Evolutionary conservation across 64 coral and sea anemone species (phyloP), one percentile per base, ranked within the genome.

Genomic region (Catalaphyllia jardinei): DNA sequence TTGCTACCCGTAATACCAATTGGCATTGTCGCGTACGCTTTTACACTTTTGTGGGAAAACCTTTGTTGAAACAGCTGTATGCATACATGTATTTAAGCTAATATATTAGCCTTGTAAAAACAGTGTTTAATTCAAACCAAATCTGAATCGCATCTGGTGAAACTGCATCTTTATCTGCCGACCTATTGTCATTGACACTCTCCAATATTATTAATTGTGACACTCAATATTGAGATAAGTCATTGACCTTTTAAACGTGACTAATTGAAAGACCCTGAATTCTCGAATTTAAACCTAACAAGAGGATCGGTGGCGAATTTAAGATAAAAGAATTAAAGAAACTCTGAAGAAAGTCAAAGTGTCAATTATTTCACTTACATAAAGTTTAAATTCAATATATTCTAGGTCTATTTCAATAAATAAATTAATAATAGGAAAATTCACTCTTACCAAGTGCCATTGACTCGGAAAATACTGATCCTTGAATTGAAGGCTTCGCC

Each of bases 401-500:
- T 80, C 31, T 22, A 19, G 33, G 50, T 55, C 65, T 69, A 25
- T 69, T 69, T 69, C 49, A 31, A 80, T 46, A 62, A 33, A 90
- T 38, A 74, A 89, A 98, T 94, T 89, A 92, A 92, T 94, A 63
- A 93, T 91, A 74, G 33, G 89, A 64, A 67, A 77, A 25, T 71
- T 77, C 72, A 60, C 54, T 88, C 94, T 64, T 91, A 98, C 96
- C 97, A 99, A 99, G 84, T 99, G 97, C 97, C 97, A 99, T 46
- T 99, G 97, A 75, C 90, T 99, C 17, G 97, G 97, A 62, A 99
- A 99, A 75, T 99, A 99, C 25, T 99, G 97, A 86, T 99, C 97
- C 76, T 95, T 95, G 62, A 99, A 99, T 75, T 92, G 94, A 11
- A 99, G 87, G 76, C 91, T 93, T 86, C 97, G 69, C 76, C 93